Percentiles rank a stretch among this genome's conserved stretches.
Evolutionary conservation across 2,113 vertebrate genomes (phyloP).

Genomic region (Eubucco bourcierii): DNA sequence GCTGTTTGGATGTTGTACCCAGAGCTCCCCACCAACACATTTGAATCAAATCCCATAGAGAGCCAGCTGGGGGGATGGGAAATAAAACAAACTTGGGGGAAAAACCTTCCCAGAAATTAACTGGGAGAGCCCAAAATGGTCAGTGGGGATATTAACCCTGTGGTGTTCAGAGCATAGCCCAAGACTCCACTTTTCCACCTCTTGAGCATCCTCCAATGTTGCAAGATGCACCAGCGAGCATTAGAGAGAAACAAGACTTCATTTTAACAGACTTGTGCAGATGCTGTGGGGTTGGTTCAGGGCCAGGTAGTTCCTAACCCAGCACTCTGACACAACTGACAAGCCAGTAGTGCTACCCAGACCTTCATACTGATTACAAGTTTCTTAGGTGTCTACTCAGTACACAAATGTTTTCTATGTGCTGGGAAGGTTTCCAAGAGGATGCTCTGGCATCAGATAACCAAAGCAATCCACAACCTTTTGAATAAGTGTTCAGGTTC

Average conservation of each 20-base stretch:
- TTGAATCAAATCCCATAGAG: background rate
- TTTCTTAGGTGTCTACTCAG: background rate
- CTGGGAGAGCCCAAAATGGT: background rate
- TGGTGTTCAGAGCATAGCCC: background rate
- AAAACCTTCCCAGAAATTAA: background rate
- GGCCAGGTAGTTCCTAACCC: background rate
- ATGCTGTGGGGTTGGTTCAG: background rate
- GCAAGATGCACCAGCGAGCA: background rate
- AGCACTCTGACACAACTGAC: background rate
- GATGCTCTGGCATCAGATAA: constrained; percentile 65
- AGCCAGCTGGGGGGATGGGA: background rate
- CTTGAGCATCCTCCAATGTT: background rate
- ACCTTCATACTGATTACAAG: background rate
- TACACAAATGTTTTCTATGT: background rate
- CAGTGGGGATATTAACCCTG: accelerated
- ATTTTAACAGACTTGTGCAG: background rate
- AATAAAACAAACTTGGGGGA: background rate
- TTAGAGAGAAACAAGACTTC: background rate
- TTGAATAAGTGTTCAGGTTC: constrained; percentile 72
- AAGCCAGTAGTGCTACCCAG: background rate
- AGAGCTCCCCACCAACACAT: background rate
- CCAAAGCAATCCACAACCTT: constrained; percentile 75
- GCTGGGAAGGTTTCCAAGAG: background rate
- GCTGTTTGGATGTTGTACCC: background rate
- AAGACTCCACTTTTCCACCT: background rate